phyloP scores from a whole-genome alignment of 2,797 vertebrate species.

The Geotrypetes seraphini region DNA sequence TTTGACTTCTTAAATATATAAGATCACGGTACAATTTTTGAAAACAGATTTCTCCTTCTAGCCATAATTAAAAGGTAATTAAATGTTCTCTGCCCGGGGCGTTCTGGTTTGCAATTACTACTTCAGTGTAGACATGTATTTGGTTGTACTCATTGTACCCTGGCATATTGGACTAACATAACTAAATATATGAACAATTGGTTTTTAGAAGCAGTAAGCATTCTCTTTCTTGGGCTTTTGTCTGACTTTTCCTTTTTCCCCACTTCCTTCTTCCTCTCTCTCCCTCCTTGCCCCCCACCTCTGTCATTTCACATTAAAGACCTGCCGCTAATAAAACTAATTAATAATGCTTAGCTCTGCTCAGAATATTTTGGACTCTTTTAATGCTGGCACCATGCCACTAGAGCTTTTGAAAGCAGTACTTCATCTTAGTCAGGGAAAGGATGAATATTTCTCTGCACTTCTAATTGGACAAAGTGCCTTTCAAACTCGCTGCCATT shows the following conservation, averaged over 20 bases:
- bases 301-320: constrained; percentile 75
- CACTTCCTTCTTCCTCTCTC: too few species aligned
- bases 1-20: too few species aligned
- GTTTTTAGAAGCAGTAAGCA: constrained; percentile 58
- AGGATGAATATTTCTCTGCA: constrained; percentile 78
- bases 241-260: too few species aligned
- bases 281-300: too few species aligned
- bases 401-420: constrained; percentile 73
- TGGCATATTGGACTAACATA: constrained; percentile 47
- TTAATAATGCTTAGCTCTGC: constrained; percentile 80
- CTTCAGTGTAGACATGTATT: constrained; percentile 36
- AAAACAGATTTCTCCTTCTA: too few species aligned
- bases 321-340: constrained; percentile 77
- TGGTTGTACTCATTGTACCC: constrained; percentile 40
- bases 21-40: too few species aligned
- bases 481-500: constrained; percentile 72
- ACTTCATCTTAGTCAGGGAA: constrained; percentile 87
- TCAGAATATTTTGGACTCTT: constrained; percentile 65
- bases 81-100: too few species aligned
- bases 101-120: too few species aligned
- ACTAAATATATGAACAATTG: constrained; percentile 53
- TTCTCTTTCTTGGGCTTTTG: constrained; percentile 63
- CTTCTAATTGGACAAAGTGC: constrained; percentile 92
- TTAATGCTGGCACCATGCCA: constrained; percentile 66
- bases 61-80: too few species aligned